phyloP scores from a whole-genome alignment of 2,888 invertebrate genomes.

The Autographa gamma region DNA sequence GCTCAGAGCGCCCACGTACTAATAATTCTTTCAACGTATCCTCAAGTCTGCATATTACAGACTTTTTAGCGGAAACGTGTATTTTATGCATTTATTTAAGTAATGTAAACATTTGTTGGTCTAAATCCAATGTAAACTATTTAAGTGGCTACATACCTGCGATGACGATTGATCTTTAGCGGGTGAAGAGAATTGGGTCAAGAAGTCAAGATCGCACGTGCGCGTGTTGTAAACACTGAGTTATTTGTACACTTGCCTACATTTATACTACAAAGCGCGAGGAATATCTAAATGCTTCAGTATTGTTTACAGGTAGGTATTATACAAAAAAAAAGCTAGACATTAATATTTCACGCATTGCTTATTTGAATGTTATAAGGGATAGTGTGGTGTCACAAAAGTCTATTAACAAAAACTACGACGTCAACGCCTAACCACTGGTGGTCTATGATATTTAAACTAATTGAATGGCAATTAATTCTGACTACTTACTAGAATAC shows the following conservation, averaged over 20 bases:
- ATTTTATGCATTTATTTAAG: slow-evolving; percentile 30
- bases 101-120: slow-evolving; percentile 23
- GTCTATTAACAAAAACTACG: too few species aligned
- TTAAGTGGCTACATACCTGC: slow-evolving; percentile 22
- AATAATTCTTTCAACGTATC: slow-evolving; percentile 9
- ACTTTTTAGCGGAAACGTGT: slow-evolving; percentile 18
- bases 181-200: slow-evolving; percentile 54
- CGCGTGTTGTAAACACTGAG: slow-evolving; percentile 31
- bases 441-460: too few species aligned
- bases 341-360: too few species aligned
- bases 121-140: slow-evolving; percentile 46
- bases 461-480: too few species aligned
- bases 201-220: slow-evolving; percentile 57
- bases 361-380: too few species aligned
- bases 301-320: too few species aligned
- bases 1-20: not conserved
- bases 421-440: too few species aligned
- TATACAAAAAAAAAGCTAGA: too few species aligned
- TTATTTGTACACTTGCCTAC: slow-evolving; percentile 6
- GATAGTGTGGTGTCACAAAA: too few species aligned
- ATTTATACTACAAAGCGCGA: not conserved
- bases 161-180: slow-evolving; percentile 45
- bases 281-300: too few species aligned
- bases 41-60: not conserved
- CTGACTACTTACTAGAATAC: too few species aligned